These are phyloP conservation scores for Stramonita haemastoma DNA, from an alignment of 2,888 invertebrate species.

Conservation along the genomic window DNA sequence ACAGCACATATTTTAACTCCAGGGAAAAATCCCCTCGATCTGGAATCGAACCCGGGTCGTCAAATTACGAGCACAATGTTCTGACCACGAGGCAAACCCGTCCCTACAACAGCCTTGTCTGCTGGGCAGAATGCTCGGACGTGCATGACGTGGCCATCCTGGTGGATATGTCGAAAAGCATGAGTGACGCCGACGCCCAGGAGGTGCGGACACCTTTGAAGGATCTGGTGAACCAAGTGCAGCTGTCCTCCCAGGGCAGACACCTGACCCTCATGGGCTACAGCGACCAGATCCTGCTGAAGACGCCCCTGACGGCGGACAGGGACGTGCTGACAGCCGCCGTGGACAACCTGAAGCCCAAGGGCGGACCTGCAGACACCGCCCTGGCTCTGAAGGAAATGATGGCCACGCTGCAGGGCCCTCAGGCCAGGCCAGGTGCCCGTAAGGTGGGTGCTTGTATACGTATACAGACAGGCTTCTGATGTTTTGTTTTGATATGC, in stretches of 20 bases:
- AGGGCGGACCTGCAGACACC: slow-evolving; percentile 37
- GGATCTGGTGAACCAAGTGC: slow-evolving; percentile 54
- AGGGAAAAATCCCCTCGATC: no score
- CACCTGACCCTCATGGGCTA: slow-evolving; percentile 56
- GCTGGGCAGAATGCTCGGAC: neutral
- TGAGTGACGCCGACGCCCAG: slow-evolving; percentile 55
- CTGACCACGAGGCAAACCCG: no score
- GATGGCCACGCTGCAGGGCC: slow-evolving; percentile 49
- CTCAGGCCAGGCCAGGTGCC: slow-evolving; percentile 56
- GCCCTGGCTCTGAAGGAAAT: slow-evolving; percentile 44
- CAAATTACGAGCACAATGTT: no score
- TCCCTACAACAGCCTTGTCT: neutral
- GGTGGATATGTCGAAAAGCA: slow-evolving; percentile 69
- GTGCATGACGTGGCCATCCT: slow-evolving; percentile 61
- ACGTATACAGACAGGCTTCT: neutral
- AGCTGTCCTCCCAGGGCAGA: slow-evolving; percentile 36
- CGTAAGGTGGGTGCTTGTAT: slow-evolving; percentile 67
- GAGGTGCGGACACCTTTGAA: slow-evolving; percentile 55
- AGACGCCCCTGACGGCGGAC: slow-evolving; percentile 50
- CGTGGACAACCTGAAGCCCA: slow-evolving; percentile 49
- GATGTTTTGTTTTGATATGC: neutral
- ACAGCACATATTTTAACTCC: no score
- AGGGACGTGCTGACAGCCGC: slow-evolving; percentile 39
- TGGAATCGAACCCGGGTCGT: no score
- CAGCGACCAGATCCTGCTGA: slow-evolving; percentile 52